phyloP scores from a whole-genome alignment of 1,140 invertebrate genomes.

The Stenopsyche tienmushanensis region DNA sequence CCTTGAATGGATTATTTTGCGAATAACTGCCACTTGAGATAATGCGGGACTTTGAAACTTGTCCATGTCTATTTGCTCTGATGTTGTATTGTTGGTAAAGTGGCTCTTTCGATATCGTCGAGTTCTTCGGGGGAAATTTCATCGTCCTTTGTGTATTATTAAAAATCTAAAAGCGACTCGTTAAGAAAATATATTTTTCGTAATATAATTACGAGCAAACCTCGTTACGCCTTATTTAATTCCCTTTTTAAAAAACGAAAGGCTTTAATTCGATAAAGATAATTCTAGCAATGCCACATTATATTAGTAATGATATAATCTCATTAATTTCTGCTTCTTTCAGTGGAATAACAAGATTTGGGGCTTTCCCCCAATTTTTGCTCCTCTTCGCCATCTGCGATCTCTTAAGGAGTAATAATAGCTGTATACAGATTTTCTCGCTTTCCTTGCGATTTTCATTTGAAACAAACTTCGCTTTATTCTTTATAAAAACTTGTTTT shows the following conservation, averaged over 20 bases:
- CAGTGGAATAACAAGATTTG: slow-evolving; percentile 8
- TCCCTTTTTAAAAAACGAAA: no score
- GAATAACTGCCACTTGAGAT: slow-evolving; percentile 12
- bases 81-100: not conserved
- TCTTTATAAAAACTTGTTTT: no score
- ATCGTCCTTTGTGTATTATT: no score
- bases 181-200: no score
- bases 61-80: slow-evolving; percentile 5
- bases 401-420: not conserved
- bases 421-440: not conserved
- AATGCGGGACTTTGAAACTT: slow-evolving; percentile 1
- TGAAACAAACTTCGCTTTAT: not conserved
- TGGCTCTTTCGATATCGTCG: slow-evolving; percentile 10
- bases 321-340: slow-evolving; percentile 5
- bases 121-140: no score
- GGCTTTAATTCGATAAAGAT: no score
- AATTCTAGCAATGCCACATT: not conserved
- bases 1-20: not conserved
- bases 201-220: no score
- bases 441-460: not conserved
- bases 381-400: not conserved
- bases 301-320: not conserved
- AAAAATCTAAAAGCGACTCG: no score
- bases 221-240: no score
- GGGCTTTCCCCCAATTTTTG: not conserved